A percentile compares a stretch with the other conserved stretches of the same genome.
Evolutionary conservation across 2,797 vertebrate genomes (phyloP).

Genomic region (Oceanodroma leucorhoa): DNA sequence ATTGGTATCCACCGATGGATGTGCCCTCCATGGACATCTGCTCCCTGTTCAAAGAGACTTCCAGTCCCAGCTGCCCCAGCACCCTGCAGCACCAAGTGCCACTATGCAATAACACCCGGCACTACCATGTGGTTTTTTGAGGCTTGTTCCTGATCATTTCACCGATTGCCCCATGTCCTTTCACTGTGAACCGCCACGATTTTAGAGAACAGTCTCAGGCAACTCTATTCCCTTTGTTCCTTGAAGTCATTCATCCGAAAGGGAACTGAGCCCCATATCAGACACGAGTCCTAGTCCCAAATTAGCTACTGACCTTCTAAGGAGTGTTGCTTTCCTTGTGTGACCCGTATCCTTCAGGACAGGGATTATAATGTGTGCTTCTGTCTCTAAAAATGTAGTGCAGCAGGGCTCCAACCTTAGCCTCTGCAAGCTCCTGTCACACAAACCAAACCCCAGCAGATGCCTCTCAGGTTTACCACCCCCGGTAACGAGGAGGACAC

Average conservation of each 20-base stretch:
- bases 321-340: neutral
- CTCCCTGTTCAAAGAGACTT: neutral
- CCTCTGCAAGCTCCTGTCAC: neutral
- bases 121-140: fast-evolving
- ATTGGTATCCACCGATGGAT: fast-evolving
- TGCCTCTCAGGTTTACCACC: neutral
- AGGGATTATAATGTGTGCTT: neutral
- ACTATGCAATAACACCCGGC: neutral
- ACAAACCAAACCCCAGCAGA: neutral
- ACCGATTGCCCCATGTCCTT: neutral
- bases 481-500: neutral
- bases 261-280: neutral
- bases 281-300: neutral
- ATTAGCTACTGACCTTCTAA: neutral
- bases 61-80: neutral
- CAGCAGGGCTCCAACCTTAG: neutral
- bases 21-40: neutral
- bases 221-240: neutral
- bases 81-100: neutral
- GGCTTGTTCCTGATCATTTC: neutral
- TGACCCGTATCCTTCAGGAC: neutral
- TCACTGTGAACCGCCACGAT: neutral
- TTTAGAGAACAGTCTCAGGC: neutral
- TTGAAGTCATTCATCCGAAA: neutral
- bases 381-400: neutral